Evolutionary conservation across 2,113 vertebrate species (phyloP).

Genomic region (Scopus umbretta): DNA sequence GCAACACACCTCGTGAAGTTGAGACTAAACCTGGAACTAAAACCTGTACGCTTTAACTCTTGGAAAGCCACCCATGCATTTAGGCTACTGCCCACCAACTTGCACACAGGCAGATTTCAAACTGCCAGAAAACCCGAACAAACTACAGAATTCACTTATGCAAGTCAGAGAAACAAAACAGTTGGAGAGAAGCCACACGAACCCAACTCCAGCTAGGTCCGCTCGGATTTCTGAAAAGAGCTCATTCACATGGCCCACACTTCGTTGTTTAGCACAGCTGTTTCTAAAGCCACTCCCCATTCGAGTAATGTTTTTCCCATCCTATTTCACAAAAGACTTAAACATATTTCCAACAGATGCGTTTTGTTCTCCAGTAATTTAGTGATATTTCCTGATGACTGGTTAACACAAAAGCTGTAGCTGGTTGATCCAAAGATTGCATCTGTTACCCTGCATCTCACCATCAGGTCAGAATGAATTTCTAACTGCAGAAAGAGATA

Average conservation of each 20-base stretch:
- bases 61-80: background rate
- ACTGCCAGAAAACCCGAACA: background rate
- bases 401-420: conserved; percentile 1
- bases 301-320: background rate
- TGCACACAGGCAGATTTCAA: background rate
- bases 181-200: background rate
- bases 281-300: background rate
- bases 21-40: background rate
- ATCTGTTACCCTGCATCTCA: conserved; percentile 11
- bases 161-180: background rate
- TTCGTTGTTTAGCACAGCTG: background rate
- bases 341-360: conserved; percentile 28
- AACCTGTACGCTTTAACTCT: background rate
- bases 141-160: background rate
- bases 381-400: conserved; percentile 27
- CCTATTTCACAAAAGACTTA: background rate
- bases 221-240: background rate
- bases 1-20: rapidly evolving
- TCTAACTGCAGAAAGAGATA: background rate
- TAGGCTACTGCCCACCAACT: background rate
- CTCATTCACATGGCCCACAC: background rate
- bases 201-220: background rate
- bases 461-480: background rate
- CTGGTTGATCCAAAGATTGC: conserved; percentile 29
- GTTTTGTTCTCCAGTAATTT: background rate